phyloP scores from a whole-genome alignment of 2,888 invertebrate species.

The Sarcophaga variegata region DNA sequence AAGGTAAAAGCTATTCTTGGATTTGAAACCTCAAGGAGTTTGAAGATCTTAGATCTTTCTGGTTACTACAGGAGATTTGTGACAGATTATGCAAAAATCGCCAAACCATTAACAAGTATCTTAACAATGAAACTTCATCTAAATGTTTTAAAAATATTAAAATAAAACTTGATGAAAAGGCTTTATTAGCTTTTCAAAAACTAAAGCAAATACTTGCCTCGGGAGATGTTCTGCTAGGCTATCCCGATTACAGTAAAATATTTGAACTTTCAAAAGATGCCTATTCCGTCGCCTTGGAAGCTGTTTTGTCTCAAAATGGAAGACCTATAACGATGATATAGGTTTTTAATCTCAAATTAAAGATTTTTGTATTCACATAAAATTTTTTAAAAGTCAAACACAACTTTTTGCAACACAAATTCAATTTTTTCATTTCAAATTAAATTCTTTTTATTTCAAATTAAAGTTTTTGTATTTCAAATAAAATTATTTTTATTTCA shows the following conservation, averaged over 20 bases:
- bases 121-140: neutral
- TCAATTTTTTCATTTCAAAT: constrained; percentile 19
- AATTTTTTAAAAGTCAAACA: neutral
- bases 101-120: no score
- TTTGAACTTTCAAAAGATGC: no score
- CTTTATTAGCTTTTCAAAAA: constrained; percentile 6
- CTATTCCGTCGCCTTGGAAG: no score
- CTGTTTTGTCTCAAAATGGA: no score
- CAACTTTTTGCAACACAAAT: neutral
- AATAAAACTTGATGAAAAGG: constrained; percentile 5
- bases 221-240: constrained; percentile 6
- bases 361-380: neutral
- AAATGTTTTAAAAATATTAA: constrained; percentile 22
- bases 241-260: neutral
- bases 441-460: constrained; percentile 12
- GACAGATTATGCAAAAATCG: no score
- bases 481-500: constrained; percentile 5
- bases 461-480: neutral
- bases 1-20: no score
- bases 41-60: no score
- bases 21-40: no score
- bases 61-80: no score
- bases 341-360: neutral
- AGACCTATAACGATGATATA: no score
- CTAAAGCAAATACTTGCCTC: constrained; percentile 12